Base-by-base conservation (phyloP, 2,113 vertebrate species). In the Vulpes vulpes region DNA sequence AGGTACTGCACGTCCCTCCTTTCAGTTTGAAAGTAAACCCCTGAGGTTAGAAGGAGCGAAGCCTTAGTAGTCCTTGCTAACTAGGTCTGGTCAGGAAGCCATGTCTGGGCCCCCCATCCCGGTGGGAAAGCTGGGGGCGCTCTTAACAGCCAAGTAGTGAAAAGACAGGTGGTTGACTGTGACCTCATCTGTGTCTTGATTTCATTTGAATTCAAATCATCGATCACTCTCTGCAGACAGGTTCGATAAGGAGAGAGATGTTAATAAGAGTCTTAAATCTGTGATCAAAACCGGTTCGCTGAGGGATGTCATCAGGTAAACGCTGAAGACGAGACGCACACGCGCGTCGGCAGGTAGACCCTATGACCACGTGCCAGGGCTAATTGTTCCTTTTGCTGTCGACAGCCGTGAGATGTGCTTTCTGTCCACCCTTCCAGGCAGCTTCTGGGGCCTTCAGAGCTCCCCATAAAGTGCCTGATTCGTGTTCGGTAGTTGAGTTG, bases 161-260 rank as follows among this genome's bases (percentile, higher is more conserved):
- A 86, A 93, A 64, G 27, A 55, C 6, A 74, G 15, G 20, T 85
- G 49, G 8, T 15, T 30, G 9, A 8, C 51, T 57, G 11, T 92
- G 60, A 80, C 32, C 25, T 80, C 22, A 16, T 17, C 22, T 91
- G 32, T 62, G 35, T 60, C 49, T 83, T 81, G 25, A 83, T 93
- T 88, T 93, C 22, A 74, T 95, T 93, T 96, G 69, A 83, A 53
- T 90, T 86, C 23, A 35, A 55, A 62, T 57, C 35, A 38, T 57
- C 17, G 25, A 89, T 86, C 25, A 74, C 16, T 74, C 91, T 74
- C 22, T 49, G 65, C 55, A 73, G 67, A 53, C 65, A 84, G 60
- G 51, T 74, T 86, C 65, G 65, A 57, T 85, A 64, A 79, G 4
- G 49, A 35, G 32, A 86, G 55, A 91, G 73, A 64, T 30, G 78